phyloP scores from a whole-genome alignment of 1,140 invertebrate genomes.

The Contarinia nasturtii region DNA sequence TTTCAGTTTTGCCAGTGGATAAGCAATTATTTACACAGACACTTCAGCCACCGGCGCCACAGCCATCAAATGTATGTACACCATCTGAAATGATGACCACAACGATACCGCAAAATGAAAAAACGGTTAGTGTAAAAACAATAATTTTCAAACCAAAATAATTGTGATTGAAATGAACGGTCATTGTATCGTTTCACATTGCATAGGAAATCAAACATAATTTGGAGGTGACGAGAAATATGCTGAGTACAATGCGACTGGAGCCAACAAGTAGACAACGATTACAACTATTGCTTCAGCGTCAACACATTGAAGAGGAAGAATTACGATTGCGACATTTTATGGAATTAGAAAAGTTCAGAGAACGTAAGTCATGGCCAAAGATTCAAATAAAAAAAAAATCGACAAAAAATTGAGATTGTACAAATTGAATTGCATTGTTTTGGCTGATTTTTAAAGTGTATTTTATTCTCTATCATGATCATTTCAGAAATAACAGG shows the following conservation, averaged over 20 bases:
- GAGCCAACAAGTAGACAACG: slow-evolving; percentile 22
- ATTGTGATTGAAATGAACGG: too few species aligned
- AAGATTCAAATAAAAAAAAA: slow-evolving; percentile 3
- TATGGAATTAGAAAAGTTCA: slow-evolving; percentile 23
- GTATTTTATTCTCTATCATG: too few species aligned
- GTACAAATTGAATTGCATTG: too few species aligned
- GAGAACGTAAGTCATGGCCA: slow-evolving; percentile 4
- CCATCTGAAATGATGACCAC: neutral
- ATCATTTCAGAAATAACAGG: too few species aligned
- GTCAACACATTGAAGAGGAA: slow-evolving; percentile 23
- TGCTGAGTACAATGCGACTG: slow-evolving; percentile 19
- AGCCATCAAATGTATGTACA: neutral
- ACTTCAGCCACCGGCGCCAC: neutral
- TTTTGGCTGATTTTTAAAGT: too few species aligned
- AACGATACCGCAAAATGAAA: neutral
- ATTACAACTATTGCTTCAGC: slow-evolving; percentile 18
- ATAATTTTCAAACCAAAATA: neutral
- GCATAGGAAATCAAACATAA: slow-evolving; percentile 22
- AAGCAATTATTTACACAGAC: neutral
- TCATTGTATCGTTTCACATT: too few species aligned
- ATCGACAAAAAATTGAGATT: too few species aligned
- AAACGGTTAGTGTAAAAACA: neutral
- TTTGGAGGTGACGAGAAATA: slow-evolving; percentile 19
- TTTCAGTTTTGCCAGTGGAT: too few species aligned
- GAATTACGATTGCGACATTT: slow-evolving; percentile 22